These are phyloP conservation scores for Lycocorax pyrrhopterus DNA, from an alignment of 2,113 vertebrate species.

Conservation along the genomic window DNA sequence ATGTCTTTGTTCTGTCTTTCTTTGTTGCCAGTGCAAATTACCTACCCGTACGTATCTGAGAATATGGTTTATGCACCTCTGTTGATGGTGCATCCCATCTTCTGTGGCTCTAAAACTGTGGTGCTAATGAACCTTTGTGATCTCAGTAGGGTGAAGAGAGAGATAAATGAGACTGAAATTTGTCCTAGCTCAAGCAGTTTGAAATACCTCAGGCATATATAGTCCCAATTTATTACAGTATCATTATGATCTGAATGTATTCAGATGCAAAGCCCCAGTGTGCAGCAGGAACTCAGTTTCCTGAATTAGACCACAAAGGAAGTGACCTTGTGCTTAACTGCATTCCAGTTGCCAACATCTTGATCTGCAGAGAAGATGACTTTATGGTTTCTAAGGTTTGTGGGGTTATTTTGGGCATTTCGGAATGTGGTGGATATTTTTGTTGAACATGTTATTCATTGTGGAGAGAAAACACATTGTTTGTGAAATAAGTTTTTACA, in stretches of 20 bases:
- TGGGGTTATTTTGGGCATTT: neutral
- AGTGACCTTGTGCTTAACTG: neutral
- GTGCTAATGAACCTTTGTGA: neutral
- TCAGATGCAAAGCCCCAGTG: neutral
- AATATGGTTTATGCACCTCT: neutral
- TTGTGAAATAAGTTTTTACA: neutral
- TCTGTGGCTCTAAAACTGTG: neutral
- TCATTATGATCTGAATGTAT: neutral
- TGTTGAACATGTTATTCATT: neutral
- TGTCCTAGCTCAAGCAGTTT: neutral
- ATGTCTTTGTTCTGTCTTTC: neutral
- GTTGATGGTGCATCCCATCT: neutral
- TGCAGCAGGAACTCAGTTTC: neutral
- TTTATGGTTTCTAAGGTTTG: neutral
- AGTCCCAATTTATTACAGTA: neutral
- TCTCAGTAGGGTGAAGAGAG: neutral
- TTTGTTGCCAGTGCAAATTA: neutral
- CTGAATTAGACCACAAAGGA: conserved; percentile 10
- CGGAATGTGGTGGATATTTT: neutral
- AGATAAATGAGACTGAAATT: neutral
- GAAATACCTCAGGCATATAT: neutral
- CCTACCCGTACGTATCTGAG: accelerated
- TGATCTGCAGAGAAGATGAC: neutral
- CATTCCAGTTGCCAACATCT: neutral
- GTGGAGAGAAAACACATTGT: neutral